Evolutionary conservation across 2,797 vertebrate species (phyloP), one percentile per base, ranked within the genome.

Genomic region (Chrosomus eos): DNA sequence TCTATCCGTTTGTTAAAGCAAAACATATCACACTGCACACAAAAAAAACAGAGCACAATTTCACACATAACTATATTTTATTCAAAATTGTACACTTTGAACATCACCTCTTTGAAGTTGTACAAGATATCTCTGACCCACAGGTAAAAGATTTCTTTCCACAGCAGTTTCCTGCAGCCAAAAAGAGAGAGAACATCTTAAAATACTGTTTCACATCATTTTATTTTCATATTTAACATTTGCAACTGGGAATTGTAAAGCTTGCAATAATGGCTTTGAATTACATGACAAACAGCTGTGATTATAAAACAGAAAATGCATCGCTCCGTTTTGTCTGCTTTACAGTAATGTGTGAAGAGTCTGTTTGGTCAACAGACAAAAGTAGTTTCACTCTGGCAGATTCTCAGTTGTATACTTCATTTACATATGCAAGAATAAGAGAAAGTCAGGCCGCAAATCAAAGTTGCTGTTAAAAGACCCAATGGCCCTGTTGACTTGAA

Each of bases 71-170:
- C 60, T 45, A 48, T 7, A 74, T 40, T 85, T 85, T 80, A 88
- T 87, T 87, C 38, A 87, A 73, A 89, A 31, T 21, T 80, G 77
- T 40, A 76, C 85, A 71, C 88, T 85, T 68, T 85, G 80, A 60
- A 77, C 60, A 72, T 87, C 80, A 33, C 81, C 84, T 75, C 70
- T 84, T 53, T 88, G 86, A 80, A 88, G 82, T 18, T 88, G 85
- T 76, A 77, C 64, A 82, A 86, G 64, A 85, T 82, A 88, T 76
- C 48, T 80, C 85, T 86, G 88, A 10, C 70, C 82, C 82, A 86
- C 38, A 38, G 84, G 86, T 73, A 88, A 85, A 45, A 55, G 9
- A 43, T 85, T 87, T 83, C 76, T 87, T 67, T 89, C 88, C 83
- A 85, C 66, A 55, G 85, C 64, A 43, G 82, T 75, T 81, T 89